Percentiles rank a stretch among this genome's conserved stretches.
Evolutionary conservation across 2,797 vertebrate species (phyloP).

Genomic region (Phoxinus dragarum): DNA sequence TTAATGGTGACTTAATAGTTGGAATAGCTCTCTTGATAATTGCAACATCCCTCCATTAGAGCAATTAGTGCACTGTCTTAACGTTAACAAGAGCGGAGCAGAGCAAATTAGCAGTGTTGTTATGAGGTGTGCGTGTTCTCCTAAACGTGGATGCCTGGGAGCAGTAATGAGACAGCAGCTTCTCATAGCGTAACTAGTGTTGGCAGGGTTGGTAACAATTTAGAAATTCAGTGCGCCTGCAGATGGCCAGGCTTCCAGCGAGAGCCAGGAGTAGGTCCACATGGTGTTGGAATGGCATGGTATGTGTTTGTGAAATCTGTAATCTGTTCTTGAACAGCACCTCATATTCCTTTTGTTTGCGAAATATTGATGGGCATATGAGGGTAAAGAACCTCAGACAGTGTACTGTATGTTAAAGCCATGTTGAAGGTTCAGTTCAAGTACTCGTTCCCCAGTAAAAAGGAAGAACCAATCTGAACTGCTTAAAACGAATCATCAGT

Average conservation of each 20-base stretch:
- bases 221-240: background rate
- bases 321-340: background rate
- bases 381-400: background rate
- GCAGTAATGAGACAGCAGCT: conserved; percentile 36
- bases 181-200: background rate
- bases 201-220: conserved; percentile 23
- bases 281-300: background rate
- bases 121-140: background rate
- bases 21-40: conserved; percentile 29
- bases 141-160: background rate
- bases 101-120: conserved; percentile 16
- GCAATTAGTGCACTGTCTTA: conserved; percentile 12
- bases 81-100: conserved; percentile 11
- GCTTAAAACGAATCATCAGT: background rate
- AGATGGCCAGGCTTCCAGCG: conserved; percentile 2
- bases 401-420: background rate
- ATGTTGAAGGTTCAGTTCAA: background rate
- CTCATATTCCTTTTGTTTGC: conserved; percentile 16
- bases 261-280: conserved; percentile 12
- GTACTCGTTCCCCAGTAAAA: no score
- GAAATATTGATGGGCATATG: background rate
- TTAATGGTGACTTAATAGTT: conserved; percentile 29
- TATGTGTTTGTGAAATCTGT: background rate
- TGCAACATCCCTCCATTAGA: conserved; percentile 18
- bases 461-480: background rate